Base-by-base conservation (phyloP, 2,797 vertebrate species). In the Fringilla coelebs region DNA sequence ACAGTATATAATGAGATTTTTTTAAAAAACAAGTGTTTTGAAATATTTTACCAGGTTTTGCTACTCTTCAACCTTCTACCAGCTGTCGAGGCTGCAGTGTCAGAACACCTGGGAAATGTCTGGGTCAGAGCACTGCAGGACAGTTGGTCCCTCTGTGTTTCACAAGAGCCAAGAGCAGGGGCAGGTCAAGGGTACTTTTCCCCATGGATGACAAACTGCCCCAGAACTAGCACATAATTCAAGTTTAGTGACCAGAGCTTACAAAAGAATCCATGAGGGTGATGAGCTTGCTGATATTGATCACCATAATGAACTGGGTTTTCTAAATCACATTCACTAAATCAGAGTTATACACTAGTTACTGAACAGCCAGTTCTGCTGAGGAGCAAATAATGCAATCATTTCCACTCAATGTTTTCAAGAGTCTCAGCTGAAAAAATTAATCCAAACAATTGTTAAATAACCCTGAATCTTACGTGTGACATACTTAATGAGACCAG, bases 221-320 rank as follows among this genome's bases (percentile, higher is more conserved):
- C n/a, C 62, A 31, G 29, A 87, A 26, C n/a, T 40, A 60, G 41
- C n/a, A 67, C 28, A 60, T 70, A 91, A 82, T 82, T 94, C 88
- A 93, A 71, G 55, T 90, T 93, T 79, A 96, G 70, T 85, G 77
- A 87, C 28, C 24, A n/a, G 76, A 89, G 21, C 52, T 90, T 73
- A 57, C 58, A 76, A 85, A 92, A 71, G 24, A 83, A 87, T 72
- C 75, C 38, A 34, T 95, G 46, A 65, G 12, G 13, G 24, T 85
- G 85, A 86, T 85, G 46, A 91, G 28, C 17, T 92, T 60, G 45
- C 38, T 25, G 26, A 55, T 90, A 82, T 8, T 38, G 58, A 91
- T 94, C 72, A 81, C 80, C 24, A 7, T 79, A 79, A 94, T 83
- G 24, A 89, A 63, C 85, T 81, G 75, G 16, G 28, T 38, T 71